Conservation (phyloP, 2,113 vertebrate genomes). For the Vicugna pacos region DNA sequence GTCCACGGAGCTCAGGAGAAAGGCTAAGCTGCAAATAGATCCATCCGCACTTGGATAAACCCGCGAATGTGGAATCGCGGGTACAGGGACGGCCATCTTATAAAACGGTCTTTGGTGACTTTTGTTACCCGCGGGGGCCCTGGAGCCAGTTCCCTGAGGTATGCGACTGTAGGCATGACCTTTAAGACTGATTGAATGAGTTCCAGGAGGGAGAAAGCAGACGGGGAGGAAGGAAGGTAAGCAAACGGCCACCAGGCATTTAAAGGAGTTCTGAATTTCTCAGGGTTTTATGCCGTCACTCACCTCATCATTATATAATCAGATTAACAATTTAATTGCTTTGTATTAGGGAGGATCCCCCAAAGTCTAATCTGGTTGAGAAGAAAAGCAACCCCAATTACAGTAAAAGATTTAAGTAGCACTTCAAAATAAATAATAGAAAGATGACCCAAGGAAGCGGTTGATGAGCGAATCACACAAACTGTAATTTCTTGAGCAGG, state of each 20-base stretch:
- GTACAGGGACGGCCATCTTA: background rate
- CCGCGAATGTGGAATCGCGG: background rate
- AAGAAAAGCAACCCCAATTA: background rate
- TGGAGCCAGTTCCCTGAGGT: background rate
- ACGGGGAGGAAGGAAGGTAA: background rate
- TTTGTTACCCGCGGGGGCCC: background rate
- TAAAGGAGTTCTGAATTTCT: background rate
- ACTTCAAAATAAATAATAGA: slow-evolving; percentile 37
- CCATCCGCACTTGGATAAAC: background rate
- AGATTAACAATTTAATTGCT: background rate
- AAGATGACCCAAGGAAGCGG: background rate
- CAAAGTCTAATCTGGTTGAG: background rate
- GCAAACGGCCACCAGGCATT: background rate
- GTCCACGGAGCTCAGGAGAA: background rate
- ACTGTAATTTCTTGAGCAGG: background rate
- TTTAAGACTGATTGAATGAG: background rate
- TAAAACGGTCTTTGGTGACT: background rate
- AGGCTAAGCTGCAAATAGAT: background rate
- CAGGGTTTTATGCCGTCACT: background rate
- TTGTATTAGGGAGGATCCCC: background rate
- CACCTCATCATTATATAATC: background rate
- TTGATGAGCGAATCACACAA: background rate
- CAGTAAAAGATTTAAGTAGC: background rate
- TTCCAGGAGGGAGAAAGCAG: background rate
- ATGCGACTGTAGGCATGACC: background rate